These are phyloP conservation scores for Phylloscopus trochiloides DNA, from an alignment of 2,113 vertebrate genomes.

Conservation along the genomic window DNA sequence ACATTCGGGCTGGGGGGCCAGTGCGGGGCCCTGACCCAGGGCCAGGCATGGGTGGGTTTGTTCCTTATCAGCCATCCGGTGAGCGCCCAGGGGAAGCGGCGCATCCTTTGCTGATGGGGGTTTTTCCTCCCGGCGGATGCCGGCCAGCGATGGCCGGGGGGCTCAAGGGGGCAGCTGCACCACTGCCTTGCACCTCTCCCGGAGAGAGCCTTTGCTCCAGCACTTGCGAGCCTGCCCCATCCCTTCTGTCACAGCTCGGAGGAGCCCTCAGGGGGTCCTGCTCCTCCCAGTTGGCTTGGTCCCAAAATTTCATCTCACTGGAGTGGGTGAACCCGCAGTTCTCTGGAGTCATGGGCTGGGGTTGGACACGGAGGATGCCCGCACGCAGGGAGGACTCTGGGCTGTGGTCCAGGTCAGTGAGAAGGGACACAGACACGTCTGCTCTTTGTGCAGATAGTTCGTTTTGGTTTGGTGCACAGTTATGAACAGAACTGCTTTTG, in stretches of 20 bases:
- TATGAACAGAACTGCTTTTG: not conserved
- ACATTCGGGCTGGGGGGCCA: not conserved
- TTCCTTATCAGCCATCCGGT: not conserved
- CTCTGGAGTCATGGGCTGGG: not conserved
- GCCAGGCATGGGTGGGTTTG: not conserved
- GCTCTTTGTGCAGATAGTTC: not conserved
- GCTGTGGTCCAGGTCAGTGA: not conserved
- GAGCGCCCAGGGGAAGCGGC: not conserved
- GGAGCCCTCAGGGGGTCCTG: rapidly evolving
- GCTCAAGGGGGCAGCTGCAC: not conserved
- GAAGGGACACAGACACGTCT: rapidly evolving
- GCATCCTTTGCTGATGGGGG: not conserved
- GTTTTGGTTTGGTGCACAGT: rapidly evolving
- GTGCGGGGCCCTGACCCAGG: not conserved
- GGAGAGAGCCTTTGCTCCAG: not conserved
- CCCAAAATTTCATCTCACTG: not conserved
- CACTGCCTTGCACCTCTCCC: not conserved
- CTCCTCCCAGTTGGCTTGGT: not conserved
- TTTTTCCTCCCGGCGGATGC: not conserved
- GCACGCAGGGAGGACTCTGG: rapidly evolving
- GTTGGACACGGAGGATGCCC: rapidly evolving
- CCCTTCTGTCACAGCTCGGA: not conserved
- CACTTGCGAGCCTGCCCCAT: rapidly evolving
- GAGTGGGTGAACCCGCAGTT: rapidly evolving
- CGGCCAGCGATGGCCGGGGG: rapidly evolving